Conservation (phyloP, 2,797 vertebrate genomes). For the Pelodytes ibericus region DNA sequence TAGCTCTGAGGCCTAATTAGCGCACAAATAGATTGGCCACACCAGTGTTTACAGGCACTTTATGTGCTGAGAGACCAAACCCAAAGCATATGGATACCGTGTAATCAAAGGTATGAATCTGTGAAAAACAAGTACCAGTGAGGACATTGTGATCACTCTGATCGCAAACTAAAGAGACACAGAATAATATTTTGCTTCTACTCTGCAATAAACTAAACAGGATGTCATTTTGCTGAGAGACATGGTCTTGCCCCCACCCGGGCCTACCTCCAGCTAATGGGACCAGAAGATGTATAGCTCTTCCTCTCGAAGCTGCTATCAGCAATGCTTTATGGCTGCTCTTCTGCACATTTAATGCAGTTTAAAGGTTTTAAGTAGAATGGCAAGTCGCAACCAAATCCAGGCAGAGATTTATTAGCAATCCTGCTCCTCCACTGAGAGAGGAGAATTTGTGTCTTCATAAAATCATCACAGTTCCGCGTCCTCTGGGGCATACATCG, state of each 20-base stretch:
- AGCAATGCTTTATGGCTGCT: slow-evolving; percentile 47
- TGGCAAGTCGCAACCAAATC: slow-evolving; percentile 49
- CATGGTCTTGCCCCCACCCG: slow-evolving; percentile 26
- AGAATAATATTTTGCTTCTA: slow-evolving; percentile 25
- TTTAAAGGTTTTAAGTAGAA: slow-evolving; percentile 54
- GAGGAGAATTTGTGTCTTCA: slow-evolving; percentile 40
- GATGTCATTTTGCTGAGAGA: slow-evolving; percentile 45
- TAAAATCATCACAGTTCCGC: slow-evolving; percentile 21
- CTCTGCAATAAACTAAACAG: slow-evolving; percentile 45
- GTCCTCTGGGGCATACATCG: neutral
- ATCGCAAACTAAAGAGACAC: slow-evolving; percentile 17
- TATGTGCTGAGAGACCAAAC: too few relatives aligned
- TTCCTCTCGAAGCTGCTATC: slow-evolving; percentile 46
- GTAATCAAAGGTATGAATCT: neutral
- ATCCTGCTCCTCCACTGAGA: slow-evolving; percentile 7
- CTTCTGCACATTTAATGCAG: slow-evolving; percentile 53
- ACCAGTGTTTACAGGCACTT: too few relatives aligned
- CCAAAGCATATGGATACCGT: neutral
- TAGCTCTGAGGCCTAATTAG: too few relatives aligned
- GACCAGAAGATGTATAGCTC: slow-evolving; percentile 44
- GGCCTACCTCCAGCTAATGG: slow-evolving; percentile 49
- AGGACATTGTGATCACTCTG: slow-evolving; percentile 15
- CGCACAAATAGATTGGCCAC: too few relatives aligned
- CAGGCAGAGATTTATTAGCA: slow-evolving; percentile 40
- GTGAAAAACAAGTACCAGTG: slow-evolving; percentile 4